Conservation (phyloP, 2,113 vertebrate species). For the Nettapus auritus region DNA sequence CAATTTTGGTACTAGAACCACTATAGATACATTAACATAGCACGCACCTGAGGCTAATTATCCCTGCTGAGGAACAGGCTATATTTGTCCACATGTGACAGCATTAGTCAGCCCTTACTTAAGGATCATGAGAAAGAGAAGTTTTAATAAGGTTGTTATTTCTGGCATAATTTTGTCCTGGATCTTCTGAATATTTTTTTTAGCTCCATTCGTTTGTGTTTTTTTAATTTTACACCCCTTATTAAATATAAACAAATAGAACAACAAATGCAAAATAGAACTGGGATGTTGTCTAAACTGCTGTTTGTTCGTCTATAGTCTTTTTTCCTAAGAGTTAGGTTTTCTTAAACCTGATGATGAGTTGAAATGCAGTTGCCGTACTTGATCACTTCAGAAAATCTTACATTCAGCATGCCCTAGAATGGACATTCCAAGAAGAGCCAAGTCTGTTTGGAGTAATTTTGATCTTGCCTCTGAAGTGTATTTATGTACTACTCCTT, state of each 20-base stretch:
- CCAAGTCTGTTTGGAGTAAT: neutral
- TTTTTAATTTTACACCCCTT: neutral
- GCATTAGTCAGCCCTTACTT: neutral
- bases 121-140: neutral
- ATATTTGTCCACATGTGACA: neutral
- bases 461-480: neutral
- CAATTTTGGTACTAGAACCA: neutral
- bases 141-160: neutral
- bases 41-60: neutral
- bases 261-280: neutral
- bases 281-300: neutral
- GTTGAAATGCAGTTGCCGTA: neutral
- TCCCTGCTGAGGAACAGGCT: neutral
- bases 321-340: neutral
- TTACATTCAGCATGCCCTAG: neutral
- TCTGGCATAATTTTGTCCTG: neutral
- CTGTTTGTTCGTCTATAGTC: neutral
- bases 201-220: rapidly evolving
- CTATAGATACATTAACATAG: neutral
- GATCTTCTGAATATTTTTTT: neutral
- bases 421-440: neutral
- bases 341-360: neutral
- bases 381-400: neutral
- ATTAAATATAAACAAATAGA: neutral
- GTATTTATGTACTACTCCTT: neutral